Percentiles rank a stretch among this genome's conserved stretches.
Conservation (phyloP, 2,888 invertebrate genomes). For the Steromphala cineraria region DNA sequence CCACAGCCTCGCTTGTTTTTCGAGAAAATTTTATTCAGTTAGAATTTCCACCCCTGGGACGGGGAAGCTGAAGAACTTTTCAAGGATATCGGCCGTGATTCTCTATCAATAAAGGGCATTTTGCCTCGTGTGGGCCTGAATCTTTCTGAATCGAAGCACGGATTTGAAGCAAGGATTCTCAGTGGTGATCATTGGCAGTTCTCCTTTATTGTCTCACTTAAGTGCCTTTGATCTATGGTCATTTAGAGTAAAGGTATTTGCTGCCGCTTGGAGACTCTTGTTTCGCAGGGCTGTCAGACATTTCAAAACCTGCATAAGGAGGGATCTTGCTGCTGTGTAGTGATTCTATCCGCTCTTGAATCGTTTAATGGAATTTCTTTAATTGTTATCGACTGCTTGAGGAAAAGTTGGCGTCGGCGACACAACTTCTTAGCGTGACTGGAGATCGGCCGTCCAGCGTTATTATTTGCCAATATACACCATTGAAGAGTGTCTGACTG, state of each 20-base stretch:
- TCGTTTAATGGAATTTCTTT: conserved; percentile 10
- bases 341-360: neutral
- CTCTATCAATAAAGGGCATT: neutral
- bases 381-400: neutral
- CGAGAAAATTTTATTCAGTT: neutral
- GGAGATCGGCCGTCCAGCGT: neutral
- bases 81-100: neutral
- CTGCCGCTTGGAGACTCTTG: neutral
- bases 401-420: neutral
- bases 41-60: neutral
- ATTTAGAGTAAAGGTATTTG: conserved; percentile 2
- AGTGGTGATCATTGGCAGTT: neutral
- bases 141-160: conserved; percentile 4
- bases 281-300: conserved; percentile 3
- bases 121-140: neutral
- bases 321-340: neutral
- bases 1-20: neutral
- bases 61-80: neutral
- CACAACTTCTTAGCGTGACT: neutral
- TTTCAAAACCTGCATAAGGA: neutral
- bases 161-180: neutral
- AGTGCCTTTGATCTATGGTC: conserved; percentile 8
- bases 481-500: too few species aligned
- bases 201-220: conserved; percentile 6
- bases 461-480: conserved; percentile 3